Conservation (phyloP, 2,888 invertebrate genomes). For the Octonoba sinensis region DNA sequence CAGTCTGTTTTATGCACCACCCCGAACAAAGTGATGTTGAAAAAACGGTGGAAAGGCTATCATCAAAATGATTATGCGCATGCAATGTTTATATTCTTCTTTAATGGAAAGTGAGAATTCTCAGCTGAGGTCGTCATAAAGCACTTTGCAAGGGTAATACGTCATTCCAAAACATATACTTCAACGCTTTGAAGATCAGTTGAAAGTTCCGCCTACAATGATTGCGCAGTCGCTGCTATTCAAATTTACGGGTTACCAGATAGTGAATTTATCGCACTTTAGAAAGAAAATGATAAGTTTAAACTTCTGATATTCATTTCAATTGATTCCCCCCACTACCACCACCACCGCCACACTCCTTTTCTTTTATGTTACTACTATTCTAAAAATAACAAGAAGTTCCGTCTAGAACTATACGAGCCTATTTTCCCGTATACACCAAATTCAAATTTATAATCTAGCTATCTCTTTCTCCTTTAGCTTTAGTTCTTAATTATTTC, state of each 20-base stretch:
- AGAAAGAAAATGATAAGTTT: background rate
- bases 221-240: constrained; percentile 24
- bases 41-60: background rate
- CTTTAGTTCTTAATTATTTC: too few relatives aligned
- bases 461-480: too few relatives aligned
- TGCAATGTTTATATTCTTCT: background rate
- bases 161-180: too few relatives aligned
- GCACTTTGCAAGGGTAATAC: background rate
- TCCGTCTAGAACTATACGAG: too few relatives aligned
- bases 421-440: too few relatives aligned
- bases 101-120: background rate
- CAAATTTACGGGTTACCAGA: background rate
- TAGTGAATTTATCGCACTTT: constrained; percentile 7
- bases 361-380: too few relatives aligned
- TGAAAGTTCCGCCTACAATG: constrained; percentile 22
- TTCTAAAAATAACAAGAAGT: too few relatives aligned
- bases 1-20: constrained; percentile 9
- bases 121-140: background rate
- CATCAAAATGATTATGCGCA: background rate
- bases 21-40: constrained; percentile 11
- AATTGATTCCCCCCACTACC: too few relatives aligned
- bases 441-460: too few relatives aligned
- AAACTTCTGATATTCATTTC: too few relatives aligned
- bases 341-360: too few relatives aligned
- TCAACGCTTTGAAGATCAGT: background rate